Evolutionary conservation across 2,113 vertebrate genomes (phyloP).

Genomic region (human): DNA sequence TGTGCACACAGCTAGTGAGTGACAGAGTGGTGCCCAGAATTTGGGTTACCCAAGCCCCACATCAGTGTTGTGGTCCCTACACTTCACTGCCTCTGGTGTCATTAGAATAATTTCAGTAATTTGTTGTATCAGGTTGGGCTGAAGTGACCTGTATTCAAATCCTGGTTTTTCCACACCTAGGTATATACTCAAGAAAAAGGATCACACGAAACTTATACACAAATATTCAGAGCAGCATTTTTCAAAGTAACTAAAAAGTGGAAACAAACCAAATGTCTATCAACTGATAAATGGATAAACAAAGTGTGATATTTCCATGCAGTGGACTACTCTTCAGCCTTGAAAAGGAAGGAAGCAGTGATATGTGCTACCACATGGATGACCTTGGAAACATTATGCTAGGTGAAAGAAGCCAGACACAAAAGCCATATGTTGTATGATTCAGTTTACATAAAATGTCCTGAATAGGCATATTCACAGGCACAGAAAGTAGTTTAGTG

Average conservation of each 20-base stretch:
- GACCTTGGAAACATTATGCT: not conserved
- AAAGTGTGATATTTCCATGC: not conserved
- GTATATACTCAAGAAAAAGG: not conserved
- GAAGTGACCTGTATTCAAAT: not conserved
- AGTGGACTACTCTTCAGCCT: not conserved
- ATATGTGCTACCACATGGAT: not conserved
- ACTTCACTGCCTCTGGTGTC: not conserved
- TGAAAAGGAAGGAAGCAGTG: not conserved
- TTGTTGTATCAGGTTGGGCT: not conserved
- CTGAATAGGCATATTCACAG: not conserved
- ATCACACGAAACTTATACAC: not conserved
- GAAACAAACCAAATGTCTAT: not conserved
- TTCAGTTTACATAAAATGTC: not conserved
- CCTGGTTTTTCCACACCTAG: not conserved
- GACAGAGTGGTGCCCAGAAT: not conserved
- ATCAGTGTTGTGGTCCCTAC: not conserved
- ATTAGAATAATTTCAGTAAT: not conserved
- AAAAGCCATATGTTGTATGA: not conserved
- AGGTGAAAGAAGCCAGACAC: not conserved
- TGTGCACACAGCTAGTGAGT: not conserved
- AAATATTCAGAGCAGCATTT: not conserved
- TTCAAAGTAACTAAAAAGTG: not conserved
- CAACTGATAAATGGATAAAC: not conserved
- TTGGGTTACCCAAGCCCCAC: not conserved
- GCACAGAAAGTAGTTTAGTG: not conserved